These are phyloP conservation scores for Probosciger aterrimus DNA, from an alignment of 2,113 vertebrate species.

Conservation along the genomic window DNA sequence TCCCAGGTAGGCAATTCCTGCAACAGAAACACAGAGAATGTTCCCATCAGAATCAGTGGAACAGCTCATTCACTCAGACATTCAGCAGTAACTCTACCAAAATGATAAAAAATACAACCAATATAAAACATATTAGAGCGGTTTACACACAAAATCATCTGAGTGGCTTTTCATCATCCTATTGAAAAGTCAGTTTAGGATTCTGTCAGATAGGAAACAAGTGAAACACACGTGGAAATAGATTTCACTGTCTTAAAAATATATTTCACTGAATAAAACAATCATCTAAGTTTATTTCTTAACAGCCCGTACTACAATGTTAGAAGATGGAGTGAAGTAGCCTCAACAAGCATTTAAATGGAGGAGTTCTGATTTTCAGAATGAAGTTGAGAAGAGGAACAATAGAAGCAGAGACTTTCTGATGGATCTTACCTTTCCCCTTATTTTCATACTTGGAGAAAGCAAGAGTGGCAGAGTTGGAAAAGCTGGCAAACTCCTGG, in stretches of 20 bases:
- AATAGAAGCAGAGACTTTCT: not conserved
- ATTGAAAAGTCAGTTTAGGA: not conserved
- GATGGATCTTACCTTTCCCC: not conserved
- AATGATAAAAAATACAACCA: not conserved
- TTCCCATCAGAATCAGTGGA: slow-evolving; percentile 12
- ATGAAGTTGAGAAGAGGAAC: not conserved
- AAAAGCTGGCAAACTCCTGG: not conserved
- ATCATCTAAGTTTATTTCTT: not conserved
- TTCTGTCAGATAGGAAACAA: not conserved
- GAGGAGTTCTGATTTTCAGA: not conserved
- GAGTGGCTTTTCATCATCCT: not conserved
- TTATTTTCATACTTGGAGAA: not conserved
- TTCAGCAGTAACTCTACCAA: not conserved
- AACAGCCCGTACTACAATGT: not conserved
- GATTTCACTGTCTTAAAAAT: not conserved
- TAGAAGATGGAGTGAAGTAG: not conserved
- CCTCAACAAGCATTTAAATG: not conserved
- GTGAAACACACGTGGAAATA: not conserved
- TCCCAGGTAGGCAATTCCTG: slow-evolving; percentile 96
- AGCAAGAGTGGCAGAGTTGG: not conserved
- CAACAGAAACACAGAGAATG: slow-evolving; percentile 46
- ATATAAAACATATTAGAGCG: not conserved
- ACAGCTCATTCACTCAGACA: not conserved
- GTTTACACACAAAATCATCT: not conserved
- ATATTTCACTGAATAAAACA: not conserved